Conservation (phyloP, 1,140 invertebrate species). For the Batillaria attramentaria region DNA sequence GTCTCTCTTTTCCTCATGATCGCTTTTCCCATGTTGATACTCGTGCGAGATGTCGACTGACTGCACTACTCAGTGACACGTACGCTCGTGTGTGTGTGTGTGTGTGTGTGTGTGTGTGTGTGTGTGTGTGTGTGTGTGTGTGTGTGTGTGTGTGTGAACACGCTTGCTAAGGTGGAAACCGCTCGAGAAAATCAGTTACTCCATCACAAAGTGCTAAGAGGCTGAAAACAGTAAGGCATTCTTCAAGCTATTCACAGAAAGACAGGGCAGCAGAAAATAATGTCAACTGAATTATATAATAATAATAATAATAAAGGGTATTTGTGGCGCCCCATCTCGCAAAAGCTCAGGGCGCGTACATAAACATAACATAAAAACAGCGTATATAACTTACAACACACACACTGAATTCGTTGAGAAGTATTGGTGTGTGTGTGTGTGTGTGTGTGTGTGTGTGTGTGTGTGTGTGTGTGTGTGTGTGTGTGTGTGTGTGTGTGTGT, state of each 20-base stretch:
- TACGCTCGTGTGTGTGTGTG: constrained; percentile 14
- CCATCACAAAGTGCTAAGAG: too few relatives aligned
- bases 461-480: background rate
- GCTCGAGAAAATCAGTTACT: background rate
- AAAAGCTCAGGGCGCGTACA: background rate
- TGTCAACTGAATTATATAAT: background rate
- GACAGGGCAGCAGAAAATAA: background rate
- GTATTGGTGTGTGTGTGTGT: constrained; percentile 6
- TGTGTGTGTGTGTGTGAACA: background rate
- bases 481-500: background rate
- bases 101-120: background rate
- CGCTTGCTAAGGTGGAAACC: background rate
- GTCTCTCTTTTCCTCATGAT: too few relatives aligned
- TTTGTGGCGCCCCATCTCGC: background rate
- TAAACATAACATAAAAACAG: background rate
- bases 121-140: background rate
- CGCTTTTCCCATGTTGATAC: too few relatives aligned
- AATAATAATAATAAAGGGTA: background rate
- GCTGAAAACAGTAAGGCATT: too few relatives aligned
- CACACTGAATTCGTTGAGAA: background rate
- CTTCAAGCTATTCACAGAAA: too few relatives aligned
- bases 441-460: background rate
- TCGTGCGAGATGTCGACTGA: too few relatives aligned
- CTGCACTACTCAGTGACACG: too few relatives aligned
- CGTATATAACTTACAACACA: background rate